Base-by-base conservation (phyloP, 1,140 invertebrate genomes). In the Drosophila tropicalis region DNA sequence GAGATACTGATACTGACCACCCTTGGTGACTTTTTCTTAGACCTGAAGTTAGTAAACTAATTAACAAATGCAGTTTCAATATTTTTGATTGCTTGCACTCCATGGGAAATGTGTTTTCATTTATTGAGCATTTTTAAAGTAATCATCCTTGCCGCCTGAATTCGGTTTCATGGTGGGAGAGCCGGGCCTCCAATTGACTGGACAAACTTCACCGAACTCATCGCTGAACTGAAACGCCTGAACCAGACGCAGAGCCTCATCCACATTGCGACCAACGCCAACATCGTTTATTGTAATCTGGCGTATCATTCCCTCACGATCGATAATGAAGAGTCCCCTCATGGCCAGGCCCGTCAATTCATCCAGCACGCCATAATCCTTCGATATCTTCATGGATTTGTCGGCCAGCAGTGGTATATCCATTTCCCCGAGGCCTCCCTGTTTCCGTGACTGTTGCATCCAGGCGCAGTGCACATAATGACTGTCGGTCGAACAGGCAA, bases 211-310 rank as follows among this genome's bases (percentile, higher is more conserved):
- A 17, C 98, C 98, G 91, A 98, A 95, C 87, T 96, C 95, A 92
- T 99, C 98, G 22, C 97, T 98, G 91, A 94, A 99, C 58, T 99
- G 97, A 94, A 99, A 99, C 51, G 98, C 98, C 92, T 99, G 98
- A 1, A 99, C 97, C 22, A 99, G 93, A 67, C 98, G 94, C 19
- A 99, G 93, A 2, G 97, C 97, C 93, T 99, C 98, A 89, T 99
- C 98, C 0, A 99, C 97, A 19, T 94, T 95, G 51, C 99, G 95
- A 72, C 98, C 99, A 41, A 99, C 98, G 0, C 98, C 98, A 70
- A 99, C 93, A 93, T 99, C 99, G 92, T 99, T 99, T 77, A 99
- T 94, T 22, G 98, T 99, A 66, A 99, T 96, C 93, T 99, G 99
- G 3, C 99, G 94, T 5, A 99, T 93, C 77, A 95, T 96, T 84